Base-by-base conservation (phyloP, 1,140 invertebrate genomes). In the Drosophila sucinea region DNA sequence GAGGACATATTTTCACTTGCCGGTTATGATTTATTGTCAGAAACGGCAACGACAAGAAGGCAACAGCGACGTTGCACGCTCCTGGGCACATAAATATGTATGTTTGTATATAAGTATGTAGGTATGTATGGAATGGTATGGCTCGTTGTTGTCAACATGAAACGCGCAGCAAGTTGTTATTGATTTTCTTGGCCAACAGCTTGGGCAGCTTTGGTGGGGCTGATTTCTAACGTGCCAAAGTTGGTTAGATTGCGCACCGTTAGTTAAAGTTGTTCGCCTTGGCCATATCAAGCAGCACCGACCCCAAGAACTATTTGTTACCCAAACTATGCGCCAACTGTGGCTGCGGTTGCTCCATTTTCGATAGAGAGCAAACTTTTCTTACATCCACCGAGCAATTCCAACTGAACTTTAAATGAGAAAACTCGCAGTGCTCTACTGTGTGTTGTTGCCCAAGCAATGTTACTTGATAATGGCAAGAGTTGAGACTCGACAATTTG, bases 201-300 rank as follows among this genome's bases (percentile, higher is more conserved):
- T 60, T 41, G 74, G 68, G 66, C 62, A 64, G 64, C 41, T 54
- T 17, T 64, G 27, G 56, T 4, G 56, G 38, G 30, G 32, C 57
- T 64, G 56, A 51, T 27, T 51, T 51, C 44, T 51, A 51, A 85
- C 81, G 73, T 87, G 83, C 71, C 83, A 87, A 76, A 82, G 60
- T 73, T 79, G 65, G 79, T 65, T 82, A 77, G 79, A 82, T 81
- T 78, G 70, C 69, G 44, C 4, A 51, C 44, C 25, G 23, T 51
- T 8, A 67, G 69, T 63, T 77, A 75, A 67, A 71, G 67, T 73
- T 68, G 41, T 57, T 68, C 47, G 67, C 67, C 79, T 70, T 63
- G 40, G 60, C 63, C 81, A 77, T 79, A 65, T 76, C 65, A 77
- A 77, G 54, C 40, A 32, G 54, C 41, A 40, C 11, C 4, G 40